Base-by-base conservation (phyloP, 1,140 invertebrate genomes). In the Ephestia elutella region DNA sequence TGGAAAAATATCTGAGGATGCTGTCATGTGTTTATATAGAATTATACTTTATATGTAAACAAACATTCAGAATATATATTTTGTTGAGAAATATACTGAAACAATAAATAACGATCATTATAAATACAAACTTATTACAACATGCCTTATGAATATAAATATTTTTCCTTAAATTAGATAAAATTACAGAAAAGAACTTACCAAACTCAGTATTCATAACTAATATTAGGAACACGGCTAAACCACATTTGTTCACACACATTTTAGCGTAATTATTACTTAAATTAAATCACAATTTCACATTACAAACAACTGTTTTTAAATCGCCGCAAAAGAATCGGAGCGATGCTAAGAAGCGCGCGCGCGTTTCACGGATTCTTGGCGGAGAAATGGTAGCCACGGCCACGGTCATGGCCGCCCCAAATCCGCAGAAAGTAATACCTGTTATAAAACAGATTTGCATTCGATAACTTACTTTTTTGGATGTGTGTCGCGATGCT, bases 201-300 rank as follows among this genome's bases (percentile, higher is more conserved):
- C 67, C 64, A 13, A 63, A 30, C 38, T 66, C 58, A 10, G 49
- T 55, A 30, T 49, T 54, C n/a, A 54, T 49, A 28, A 53, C 28
- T 15, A 65, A 60, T 7, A 66, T 18, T 15, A 68, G 17, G 49
- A 66, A 44, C 18, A 71, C 48, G 11, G 61, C 56, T 15, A 66
- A 30, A 15, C 54, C 53, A 58, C 44, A 66, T 51, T 66, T 71
- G 32, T 38, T 59, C 38, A 59, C 35, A 35, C 57, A 67, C 68
- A 71, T 71, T 57, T 59, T 64, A 5, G 5, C 50, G 20, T n/a
- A 35, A 2, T 2, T 15, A 44, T 15, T 2, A 44, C n/a, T 25
- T 25, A 21, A 20, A 50, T 4, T 21, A 11, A 25, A 0, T n/a
- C 20, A 15, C 50, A 53, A 21, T 25, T 53, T 53, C 50, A 53